Base-by-base conservation (phyloP, 2,888 invertebrate genomes). In the Spilarctia lutea region DNA sequence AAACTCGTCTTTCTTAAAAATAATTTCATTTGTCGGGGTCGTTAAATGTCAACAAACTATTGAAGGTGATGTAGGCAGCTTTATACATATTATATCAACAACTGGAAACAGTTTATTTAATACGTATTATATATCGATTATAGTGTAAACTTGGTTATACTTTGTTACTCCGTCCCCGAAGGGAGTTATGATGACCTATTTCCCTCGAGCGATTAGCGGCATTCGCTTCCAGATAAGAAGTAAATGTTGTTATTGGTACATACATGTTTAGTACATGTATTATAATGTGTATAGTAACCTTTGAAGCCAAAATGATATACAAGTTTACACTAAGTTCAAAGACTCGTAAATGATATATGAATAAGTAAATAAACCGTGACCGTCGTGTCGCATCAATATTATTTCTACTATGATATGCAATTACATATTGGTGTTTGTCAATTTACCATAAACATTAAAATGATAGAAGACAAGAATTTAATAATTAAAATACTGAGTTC, bases 21-120 rank as follows among this genome's bases (percentile, higher is more conserved):
- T 83, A 84, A 81, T 86, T 86, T 85, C 78, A 86, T 84, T 83
- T 81, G 83, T 80, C 82, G 85, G 84, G 87, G 87, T 88, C 87
- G 87, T 79, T 85, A 91, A 94, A 92, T 92, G 91, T 87, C 91
- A 91, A 90, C 88, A 92, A 91, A 90, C 91, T 89, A 74, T 71
- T 88, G 90, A 92, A 93, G 92, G 91, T 90, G 86, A 87, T 83
- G 78, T 77, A 80, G 81, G 77, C 69, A 70, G 39, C 65, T 79
- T 83, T 79, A 81, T 63, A 27, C 60, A 60, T 75, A 68, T 81
- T 75, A 68, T 81, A 75, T 39, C 39, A 79, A 79, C 68, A 70
- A 45, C 27, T 73, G 33, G 52, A n/a, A 63, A 20, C 60, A 42
- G 52, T 72, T 72, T 48, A 66, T 52, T 71, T 48, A 13, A 63